Evolutionary conservation across 2,888 invertebrate genomes (phyloP).

Genomic region (Eremobia ochroleuca): DNA sequence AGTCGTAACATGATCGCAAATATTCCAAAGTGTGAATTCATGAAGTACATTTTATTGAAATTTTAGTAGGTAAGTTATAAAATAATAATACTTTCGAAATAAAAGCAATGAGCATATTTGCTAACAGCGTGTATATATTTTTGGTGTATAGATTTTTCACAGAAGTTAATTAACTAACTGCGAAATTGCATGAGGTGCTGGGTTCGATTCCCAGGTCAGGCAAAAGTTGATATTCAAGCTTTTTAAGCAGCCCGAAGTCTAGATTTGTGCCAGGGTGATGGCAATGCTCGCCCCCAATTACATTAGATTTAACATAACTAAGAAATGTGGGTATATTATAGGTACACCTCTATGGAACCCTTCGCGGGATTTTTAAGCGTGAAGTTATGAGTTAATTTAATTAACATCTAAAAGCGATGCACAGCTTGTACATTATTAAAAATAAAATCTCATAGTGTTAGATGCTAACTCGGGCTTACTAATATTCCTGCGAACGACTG

Average conservation of each 20-base stretch:
- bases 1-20: neutral
- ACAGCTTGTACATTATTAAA: neutral
- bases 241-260: neutral
- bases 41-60: neutral
- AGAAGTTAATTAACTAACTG: neutral
- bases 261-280: neutral
- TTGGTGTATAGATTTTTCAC: neutral
- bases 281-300: no score
- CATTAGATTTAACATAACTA: no score
- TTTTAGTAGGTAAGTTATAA: neutral
- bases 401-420: slow-evolving; percentile 5
- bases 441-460: slow-evolving; percentile 10
- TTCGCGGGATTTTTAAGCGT: neutral
- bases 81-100: neutral
- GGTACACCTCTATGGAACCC: neutral
- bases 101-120: neutral
- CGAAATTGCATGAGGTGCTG: neutral
- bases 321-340: no score
- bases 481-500: slow-evolving; percentile 39
- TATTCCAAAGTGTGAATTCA: neutral
- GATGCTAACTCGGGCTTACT: slow-evolving; percentile 17
- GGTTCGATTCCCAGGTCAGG: neutral
- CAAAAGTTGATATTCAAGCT: no score
- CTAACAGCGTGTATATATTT: no score
- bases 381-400: neutral